Evolutionary conservation across 2,113 vertebrate species (phyloP).

Genomic region (Rhea americana): DNA sequence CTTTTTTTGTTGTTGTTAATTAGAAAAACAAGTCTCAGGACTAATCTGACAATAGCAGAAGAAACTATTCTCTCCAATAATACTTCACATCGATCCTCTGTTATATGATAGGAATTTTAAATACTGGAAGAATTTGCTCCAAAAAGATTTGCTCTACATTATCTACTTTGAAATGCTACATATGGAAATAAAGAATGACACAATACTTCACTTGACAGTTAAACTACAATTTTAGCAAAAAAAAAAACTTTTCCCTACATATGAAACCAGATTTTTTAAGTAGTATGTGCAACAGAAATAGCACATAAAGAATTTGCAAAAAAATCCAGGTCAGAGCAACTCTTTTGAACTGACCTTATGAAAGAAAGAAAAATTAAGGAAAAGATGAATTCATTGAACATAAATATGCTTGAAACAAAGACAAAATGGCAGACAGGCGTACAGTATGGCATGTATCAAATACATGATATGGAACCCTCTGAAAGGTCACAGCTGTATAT

Average conservation of each 20-base stretch:
- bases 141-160: neutral
- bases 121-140: neutral
- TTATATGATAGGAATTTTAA: neutral
- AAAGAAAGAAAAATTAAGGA: neutral
- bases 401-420: neutral
- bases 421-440: neutral
- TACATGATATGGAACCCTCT: neutral
- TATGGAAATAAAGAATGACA: neutral
- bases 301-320: neutral
- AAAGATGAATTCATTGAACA: neutral
- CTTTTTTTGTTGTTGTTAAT: neutral
- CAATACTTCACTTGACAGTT: neutral
- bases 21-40: slow-evolving; percentile 11
- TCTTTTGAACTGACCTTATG: neutral
- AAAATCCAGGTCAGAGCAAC: neutral
- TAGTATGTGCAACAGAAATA: neutral
- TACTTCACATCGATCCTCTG: neutral
- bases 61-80: neutral
- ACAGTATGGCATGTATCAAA: neutral
- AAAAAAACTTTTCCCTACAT: neutral
- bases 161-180: neutral
- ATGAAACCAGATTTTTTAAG: neutral
- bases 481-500: neutral
- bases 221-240: neutral
- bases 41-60: neutral